These are phyloP conservation scores for Sapayoa aenigma DNA, from an alignment of 2,113 vertebrate species.

Conservation along the genomic window DNA sequence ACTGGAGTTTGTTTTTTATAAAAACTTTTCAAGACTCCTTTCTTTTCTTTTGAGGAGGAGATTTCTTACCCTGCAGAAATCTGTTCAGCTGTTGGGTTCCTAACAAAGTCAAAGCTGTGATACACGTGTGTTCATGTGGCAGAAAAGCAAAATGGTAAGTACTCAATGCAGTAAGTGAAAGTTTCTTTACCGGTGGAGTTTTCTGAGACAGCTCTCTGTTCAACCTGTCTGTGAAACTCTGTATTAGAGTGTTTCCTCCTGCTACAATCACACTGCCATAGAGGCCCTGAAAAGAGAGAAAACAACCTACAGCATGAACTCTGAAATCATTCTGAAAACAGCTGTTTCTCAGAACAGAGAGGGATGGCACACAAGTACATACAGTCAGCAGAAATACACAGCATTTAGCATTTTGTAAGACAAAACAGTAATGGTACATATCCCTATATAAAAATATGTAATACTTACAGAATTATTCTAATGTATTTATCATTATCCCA, in stretches of 20 bases:
- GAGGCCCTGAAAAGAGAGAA: slow-evolving; percentile 81
- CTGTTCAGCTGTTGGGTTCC: not conserved
- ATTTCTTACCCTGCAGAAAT: not conserved
- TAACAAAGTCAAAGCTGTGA: not conserved
- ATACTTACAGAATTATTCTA: not conserved
- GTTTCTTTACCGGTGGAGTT: slow-evolving; percentile 87
- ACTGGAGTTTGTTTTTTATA: not conserved
- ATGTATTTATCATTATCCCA: not conserved
- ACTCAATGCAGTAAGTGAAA: not conserved
- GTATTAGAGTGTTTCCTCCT: slow-evolving; percentile 95
- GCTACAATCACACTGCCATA: slow-evolving; percentile 98
- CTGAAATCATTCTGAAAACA: not conserved
- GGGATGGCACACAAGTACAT: not conserved
- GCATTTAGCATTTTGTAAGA: not conserved
- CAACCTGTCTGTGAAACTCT: slow-evolving; percentile 95
- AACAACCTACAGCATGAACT: not conserved
- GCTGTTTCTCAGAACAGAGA: not conserved
- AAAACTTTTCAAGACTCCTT: not conserved
- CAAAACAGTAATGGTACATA: not conserved
- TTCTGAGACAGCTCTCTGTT: slow-evolving; percentile 98
- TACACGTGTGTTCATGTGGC: not conserved
- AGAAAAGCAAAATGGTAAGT: not conserved
- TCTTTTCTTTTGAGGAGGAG: not conserved
- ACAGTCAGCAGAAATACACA: not conserved
- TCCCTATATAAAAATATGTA: not conserved